Evolutionary conservation across 2,113 vertebrate species (phyloP).

Genomic region (Piaya cayana): DNA sequence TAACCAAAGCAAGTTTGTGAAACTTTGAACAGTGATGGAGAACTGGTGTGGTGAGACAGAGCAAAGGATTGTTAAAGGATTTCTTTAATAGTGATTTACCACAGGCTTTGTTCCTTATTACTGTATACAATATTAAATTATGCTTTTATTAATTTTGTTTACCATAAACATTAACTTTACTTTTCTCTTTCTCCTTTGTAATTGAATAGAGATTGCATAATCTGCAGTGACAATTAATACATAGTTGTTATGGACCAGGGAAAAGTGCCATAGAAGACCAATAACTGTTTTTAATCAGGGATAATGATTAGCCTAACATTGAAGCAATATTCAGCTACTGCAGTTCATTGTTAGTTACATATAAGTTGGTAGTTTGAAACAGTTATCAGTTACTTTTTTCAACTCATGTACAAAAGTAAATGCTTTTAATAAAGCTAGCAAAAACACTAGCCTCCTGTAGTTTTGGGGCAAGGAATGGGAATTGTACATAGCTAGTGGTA

Average conservation of each 20-base stretch:
- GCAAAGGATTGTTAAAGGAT: slow-evolving; percentile 79
- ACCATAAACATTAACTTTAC: slow-evolving; percentile 67
- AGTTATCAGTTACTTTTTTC: slow-evolving; percentile 28
- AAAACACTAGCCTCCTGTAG: slow-evolving; percentile 49
- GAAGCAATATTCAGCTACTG: slow-evolving; percentile 75
- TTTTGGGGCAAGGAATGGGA: slow-evolving; percentile 48
- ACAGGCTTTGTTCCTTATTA: slow-evolving; percentile 84
- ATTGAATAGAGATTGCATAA: slow-evolving; percentile 71
- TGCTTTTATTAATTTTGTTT: slow-evolving; percentile 76
- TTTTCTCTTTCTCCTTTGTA: slow-evolving; percentile 69
- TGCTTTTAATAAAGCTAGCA: slow-evolving; percentile 65
- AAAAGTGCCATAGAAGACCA: slow-evolving; percentile 95
- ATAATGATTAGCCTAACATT: slow-evolving; percentile 69
- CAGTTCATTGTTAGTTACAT: slow-evolving; percentile 67
- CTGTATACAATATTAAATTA: slow-evolving; percentile 72
- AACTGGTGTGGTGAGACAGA: slow-evolving; percentile 60
- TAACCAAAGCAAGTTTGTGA: slow-evolving; percentile 88
- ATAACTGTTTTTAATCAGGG: slow-evolving; percentile 84
- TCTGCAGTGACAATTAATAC: slow-evolving; percentile 72
- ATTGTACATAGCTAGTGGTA: slow-evolving; percentile 42
- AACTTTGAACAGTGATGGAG: slow-evolving; percentile 63
- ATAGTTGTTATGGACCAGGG: slow-evolving; percentile 79
- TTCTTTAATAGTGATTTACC: slow-evolving; percentile 82
- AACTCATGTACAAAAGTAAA: slow-evolving; percentile 57
- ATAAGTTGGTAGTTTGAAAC: slow-evolving; percentile 59